Evolutionary conservation across 1,140 invertebrate genomes (phyloP).

Genomic region (Magallana angulata): DNA sequence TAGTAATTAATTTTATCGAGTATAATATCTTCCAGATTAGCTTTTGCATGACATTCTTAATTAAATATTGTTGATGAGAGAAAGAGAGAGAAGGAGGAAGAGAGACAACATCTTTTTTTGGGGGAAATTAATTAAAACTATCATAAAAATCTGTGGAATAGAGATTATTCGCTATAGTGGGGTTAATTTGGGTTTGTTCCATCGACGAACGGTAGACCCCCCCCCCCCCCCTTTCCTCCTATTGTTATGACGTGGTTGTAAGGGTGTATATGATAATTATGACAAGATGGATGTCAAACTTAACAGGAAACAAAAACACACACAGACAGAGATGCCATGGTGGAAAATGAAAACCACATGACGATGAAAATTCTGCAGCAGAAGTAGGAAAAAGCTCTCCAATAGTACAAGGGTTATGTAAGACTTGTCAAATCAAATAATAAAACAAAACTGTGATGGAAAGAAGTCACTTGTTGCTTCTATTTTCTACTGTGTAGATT

Average conservation of each 20-base stretch:
- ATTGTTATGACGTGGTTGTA: not conserved
- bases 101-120: not conserved
- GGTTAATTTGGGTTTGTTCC: constrained; percentile 22
- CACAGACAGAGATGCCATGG: not conserved
- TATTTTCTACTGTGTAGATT: not conserved
- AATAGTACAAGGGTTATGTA: not conserved
- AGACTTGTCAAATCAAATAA: constrained; percentile 7
- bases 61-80: not conserved
- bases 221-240: too few relatives aligned
- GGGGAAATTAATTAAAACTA: not conserved
- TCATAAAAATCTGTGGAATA: not conserved
- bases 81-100: not conserved
- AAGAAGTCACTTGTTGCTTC: constrained; percentile 9
- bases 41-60: not conserved
- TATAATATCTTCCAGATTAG: not conserved
- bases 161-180: not conserved
- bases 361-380: not conserved
- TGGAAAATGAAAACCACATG: constrained; percentile 8
- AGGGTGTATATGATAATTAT: not conserved
- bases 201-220: not conserved
- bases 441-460: not conserved
- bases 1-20: not conserved
- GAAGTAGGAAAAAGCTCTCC: not conserved
- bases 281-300: constrained; percentile 13
- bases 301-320: not conserved